Percentiles rank a stretch among this genome's conserved stretches.
These are phyloP conservation scores for Tanypteryx hageni DNA, from an alignment of 2,888 invertebrate species.

Conservation along the genomic window DNA sequence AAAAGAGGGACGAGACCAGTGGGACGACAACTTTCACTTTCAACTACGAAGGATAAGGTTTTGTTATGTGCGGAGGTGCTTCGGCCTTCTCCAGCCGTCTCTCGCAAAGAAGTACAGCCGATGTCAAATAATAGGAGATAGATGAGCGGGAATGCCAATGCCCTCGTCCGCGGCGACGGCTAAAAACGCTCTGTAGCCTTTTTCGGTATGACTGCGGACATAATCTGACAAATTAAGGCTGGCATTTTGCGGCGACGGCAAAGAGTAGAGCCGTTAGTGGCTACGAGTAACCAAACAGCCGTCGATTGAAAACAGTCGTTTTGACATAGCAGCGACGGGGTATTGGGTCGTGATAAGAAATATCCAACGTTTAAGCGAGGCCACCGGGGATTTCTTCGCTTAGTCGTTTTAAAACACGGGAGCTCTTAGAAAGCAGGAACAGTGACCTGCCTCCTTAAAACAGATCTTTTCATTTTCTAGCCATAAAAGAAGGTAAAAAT, in stretches of 20 bases:
- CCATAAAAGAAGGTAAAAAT: no score
- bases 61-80: neutral
- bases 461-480: no score
- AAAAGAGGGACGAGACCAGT: neutral
- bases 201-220: neutral
- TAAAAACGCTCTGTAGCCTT: neutral
- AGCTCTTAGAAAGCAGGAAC: no score
- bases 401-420: no score
- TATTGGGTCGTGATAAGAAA: neutral
- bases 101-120: neutral
- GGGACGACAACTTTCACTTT: neutral
- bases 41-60: neutral
- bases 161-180: neutral
- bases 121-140: slow-evolving; percentile 14
- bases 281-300: no score
- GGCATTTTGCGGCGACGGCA: no score
- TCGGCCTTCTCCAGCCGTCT: neutral
- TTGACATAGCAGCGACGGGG: slow-evolving; percentile 33
- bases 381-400: no score
- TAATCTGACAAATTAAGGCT: no score
- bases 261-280: no score
- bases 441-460: no score
- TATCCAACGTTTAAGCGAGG: no score
- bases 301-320: slow-evolving; percentile 65
- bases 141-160: neutral